A percentile compares a stretch with the other conserved stretches of the same genome.
These are phyloP conservation scores for Tiliacea citrago DNA, from an alignment of 2,888 invertebrate genomes.

Conservation along the genomic window DNA sequence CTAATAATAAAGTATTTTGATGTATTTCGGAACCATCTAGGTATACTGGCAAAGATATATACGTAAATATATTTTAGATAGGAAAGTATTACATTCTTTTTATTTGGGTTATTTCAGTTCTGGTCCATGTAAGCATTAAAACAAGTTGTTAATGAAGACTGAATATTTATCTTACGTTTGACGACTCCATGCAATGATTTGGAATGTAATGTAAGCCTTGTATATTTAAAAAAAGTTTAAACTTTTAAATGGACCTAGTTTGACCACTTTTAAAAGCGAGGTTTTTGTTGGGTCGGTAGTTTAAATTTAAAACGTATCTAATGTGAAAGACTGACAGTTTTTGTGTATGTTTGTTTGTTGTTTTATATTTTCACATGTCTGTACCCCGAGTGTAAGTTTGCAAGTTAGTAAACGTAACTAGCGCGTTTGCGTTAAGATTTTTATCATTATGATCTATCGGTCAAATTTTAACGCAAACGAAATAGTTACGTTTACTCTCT, in stretches of 20 bases:
- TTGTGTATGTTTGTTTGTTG: no score
- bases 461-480: no score
- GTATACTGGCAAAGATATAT: no score
- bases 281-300: background rate
- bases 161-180: constrained; percentile 30
- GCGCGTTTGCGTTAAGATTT: no score
- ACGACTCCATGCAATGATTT: constrained; percentile 27
- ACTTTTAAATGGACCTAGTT: background rate
- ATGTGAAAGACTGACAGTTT: no score
- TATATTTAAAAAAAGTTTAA: background rate
- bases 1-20: no score
- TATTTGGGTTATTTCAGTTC: background rate
- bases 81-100: background rate
- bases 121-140: background rate
- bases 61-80: background rate
- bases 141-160: constrained; percentile 14
- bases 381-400: no score
- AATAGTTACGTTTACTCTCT: no score
- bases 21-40: no score
- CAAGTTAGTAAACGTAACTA: no score
- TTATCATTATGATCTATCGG: no score
- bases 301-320: background rate
- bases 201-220: background rate
- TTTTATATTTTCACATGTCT: no score
- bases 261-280: background rate